Percentiles rank a stretch among this genome's conserved stretches.
Conservation (phyloP, 2,797 vertebrate genomes). For the Darevskia nairensis region DNA sequence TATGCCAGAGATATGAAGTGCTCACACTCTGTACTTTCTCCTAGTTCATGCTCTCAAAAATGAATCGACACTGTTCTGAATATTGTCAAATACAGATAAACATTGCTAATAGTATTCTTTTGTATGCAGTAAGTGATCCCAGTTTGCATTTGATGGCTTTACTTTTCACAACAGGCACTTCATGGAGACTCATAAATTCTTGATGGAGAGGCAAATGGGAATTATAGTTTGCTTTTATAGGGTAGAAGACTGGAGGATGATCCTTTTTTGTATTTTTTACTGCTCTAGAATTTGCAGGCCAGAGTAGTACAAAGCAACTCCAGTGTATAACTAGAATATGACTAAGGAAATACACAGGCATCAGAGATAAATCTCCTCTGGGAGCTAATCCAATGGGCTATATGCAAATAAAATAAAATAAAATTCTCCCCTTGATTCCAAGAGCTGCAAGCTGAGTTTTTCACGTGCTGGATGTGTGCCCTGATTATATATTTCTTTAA, state of each 20-base stretch:
- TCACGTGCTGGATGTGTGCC: conserved; percentile 34
- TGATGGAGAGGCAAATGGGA: conserved; percentile 62
- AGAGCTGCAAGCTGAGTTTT: conserved; percentile 52
- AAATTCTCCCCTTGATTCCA: conserved; percentile 43
- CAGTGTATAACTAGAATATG: conserved; percentile 40
- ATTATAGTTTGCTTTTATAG: conserved; percentile 48
- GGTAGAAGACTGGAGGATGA: conserved; percentile 58
- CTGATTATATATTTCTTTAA: conserved; percentile 26
- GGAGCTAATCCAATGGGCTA: not conserved
- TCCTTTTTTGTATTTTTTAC: conserved; percentile 50
- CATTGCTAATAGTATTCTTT: conserved; percentile 46
- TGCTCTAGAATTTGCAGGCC: conserved; percentile 49
- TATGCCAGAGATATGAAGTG: not conserved
- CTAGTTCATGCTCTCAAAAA: not conserved
- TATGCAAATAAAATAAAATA: not conserved
- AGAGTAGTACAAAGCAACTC: conserved; percentile 54
- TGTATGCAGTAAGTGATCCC: not conserved
- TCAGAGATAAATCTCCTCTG: conserved; percentile 44
- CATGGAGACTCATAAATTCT: conserved; percentile 60
- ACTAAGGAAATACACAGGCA: conserved; percentile 37
- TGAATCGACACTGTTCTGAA: not conserved
- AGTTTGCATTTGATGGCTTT: not conserved
- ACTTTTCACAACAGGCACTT: conserved; percentile 37
- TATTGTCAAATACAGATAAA: not conserved
- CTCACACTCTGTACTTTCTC: not conserved